Base-by-base conservation (phyloP, 2,888 invertebrate species). In the Microctonus hyperodae region DNA sequence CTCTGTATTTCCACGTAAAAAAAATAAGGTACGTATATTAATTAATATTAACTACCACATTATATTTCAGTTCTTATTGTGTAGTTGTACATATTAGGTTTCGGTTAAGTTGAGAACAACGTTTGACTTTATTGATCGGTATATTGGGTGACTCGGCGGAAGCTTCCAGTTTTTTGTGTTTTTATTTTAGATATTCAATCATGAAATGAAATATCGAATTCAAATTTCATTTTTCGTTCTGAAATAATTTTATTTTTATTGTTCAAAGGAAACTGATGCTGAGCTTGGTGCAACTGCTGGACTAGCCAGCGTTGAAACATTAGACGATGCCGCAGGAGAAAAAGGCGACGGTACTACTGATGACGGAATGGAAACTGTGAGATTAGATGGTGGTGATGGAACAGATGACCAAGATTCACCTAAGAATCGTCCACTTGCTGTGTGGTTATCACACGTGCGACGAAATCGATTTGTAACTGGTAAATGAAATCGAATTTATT, bases 221-320 rank as follows among this genome's bases (percentile, higher is more conserved):
- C n/a, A 3, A 44, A 44, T 44, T 44, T 4, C 7, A 16, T 1
- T 35, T 35, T 44, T 23, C 23, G 25, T 20, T 28, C 23, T n/a
- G 4, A 40, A 11, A 22, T 22, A n/a, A n/a, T 37, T 5, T 16
- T n/a, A 9, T 37, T 40, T 40, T 23, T n/a, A 23, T 48, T 5
- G 10, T 64, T 72, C 73, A 7, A 67, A 84, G 83, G 84, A 84
- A 68, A 68, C 84, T 51, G 84, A 86, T 77, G 82, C 85, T 6
- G 88, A 89, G 79, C 81, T 86, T 33, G 87, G 88, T 66, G 83
- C 86, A 57, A 88, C 86, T 63, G 92, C 92, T 6, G 90, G 92
- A 22, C 86, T 94, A 60, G 93, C 94, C 1, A 93, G 93, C 6
- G 90, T 92, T 88, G 94, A 94, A 83, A 93, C 93, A 0, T 85